Evolutionary conservation across 1,140 invertebrate genomes (phyloP).

Genomic region (Macrocentrus cingulum): DNA sequence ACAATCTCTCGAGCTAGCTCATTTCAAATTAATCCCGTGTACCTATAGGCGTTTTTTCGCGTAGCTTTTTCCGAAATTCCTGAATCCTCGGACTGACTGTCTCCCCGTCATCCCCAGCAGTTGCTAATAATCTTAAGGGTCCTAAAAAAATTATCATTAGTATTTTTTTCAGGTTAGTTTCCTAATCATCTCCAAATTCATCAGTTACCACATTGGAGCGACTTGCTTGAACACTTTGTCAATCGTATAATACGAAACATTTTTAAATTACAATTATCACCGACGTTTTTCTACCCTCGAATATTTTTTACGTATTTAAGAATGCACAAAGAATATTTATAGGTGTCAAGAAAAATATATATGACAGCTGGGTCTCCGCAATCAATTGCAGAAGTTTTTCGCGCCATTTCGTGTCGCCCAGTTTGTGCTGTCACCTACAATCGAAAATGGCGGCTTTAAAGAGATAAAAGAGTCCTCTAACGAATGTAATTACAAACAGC

Average conservation of each 20-base stretch:
- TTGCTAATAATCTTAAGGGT: conserved; percentile 33
- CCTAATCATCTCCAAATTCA: conserved; percentile 1
- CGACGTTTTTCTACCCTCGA: too few species aligned
- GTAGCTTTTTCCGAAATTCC: conserved; percentile 55
- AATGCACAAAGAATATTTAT: too few species aligned
- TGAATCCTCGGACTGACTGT: conserved; percentile 46
- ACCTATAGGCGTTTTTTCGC: conserved; percentile 54
- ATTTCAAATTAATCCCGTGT: conserved; percentile 15
- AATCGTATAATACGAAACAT: conserved; percentile 2
- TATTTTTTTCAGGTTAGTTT: neutral
- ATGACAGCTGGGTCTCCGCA: too few species aligned
- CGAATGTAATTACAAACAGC: neutral
- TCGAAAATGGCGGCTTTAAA: too few species aligned
- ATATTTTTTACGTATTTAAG: too few species aligned
- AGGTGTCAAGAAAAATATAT: too few species aligned
- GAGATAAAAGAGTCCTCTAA: too few species aligned
- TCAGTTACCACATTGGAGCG: conserved; percentile 20
- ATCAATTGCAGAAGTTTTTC: too few species aligned
- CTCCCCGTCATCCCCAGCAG: conserved; percentile 30
- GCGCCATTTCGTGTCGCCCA: too few species aligned
- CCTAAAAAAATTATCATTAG: conserved; percentile 27
- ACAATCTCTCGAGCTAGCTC: too few species aligned
- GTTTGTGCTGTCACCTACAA: too few species aligned
- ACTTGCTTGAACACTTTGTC: neutral
- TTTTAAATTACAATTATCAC: too few species aligned